Evolutionary conservation across 2,113 vertebrate species (phyloP), one percentile per base, ranked within the genome.

Genomic region (Carassius carassius): DNA sequence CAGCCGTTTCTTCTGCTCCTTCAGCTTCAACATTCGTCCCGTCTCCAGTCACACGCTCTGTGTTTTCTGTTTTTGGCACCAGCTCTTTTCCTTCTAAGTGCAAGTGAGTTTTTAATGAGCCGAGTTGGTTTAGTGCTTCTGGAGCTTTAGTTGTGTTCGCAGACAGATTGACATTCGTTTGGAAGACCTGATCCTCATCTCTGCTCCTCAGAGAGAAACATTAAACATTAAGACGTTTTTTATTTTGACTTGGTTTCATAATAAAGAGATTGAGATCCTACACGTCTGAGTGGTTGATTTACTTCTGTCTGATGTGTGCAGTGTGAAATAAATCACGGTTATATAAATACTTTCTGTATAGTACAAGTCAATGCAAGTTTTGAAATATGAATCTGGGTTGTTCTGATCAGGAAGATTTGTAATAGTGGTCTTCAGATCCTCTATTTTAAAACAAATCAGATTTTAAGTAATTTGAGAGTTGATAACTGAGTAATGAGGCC

Each of bases 261-360:
- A 95, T 95, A 95, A 95, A 95, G 91, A 92, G 78, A 92, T 92
- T 89, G 88, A 88, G 92, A 93, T 92, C 86, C 88, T 63, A 84
- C 74, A n/a, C 14, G 14, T 12, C 70, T 74, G 41, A 47, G 3
- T 74, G 37, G 0, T n/a, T 72, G 3, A 19, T 70, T 70, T 37
- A 19, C 32, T 70, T 5, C 32, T 21, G 67, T 37, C 21, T 69
- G 65, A 49, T 2, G 1, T 9, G 41, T 44, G 41, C 41, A 47
- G 1, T 9, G 41, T 44, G 41, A 7, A 47, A 12, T 47, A 13
- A 3, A 3, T 12, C 3, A 47, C 47, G 3, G 0, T 47, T 47
- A 47, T 47, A 13, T 47, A 13, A 13, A 47, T 47, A 13, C 3
- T 47, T 0, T 13, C 11, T 47, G 44, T 3, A 10, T 47, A 47